These are phyloP conservation scores for Drosophila ironensis DNA, from an alignment of 1,140 invertebrate species.

Conservation along the genomic window DNA sequence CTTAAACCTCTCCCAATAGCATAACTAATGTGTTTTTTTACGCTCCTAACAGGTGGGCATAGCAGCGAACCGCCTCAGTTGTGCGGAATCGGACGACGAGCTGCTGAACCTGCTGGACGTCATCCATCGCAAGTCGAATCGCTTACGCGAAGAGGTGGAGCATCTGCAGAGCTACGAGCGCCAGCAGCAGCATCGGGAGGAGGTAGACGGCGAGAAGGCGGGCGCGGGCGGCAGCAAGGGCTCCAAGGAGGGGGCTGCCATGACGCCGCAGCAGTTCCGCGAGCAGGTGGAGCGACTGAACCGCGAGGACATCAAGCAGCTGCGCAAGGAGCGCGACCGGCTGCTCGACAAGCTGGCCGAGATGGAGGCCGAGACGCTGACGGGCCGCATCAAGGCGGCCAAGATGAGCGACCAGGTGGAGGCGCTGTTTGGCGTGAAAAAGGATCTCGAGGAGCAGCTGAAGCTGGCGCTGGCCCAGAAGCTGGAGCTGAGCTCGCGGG, in stretches of 20 bases:
- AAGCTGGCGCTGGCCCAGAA: conserved; percentile 83
- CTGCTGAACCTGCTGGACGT: conserved; percentile 92
- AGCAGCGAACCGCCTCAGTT: conserved; percentile 73
- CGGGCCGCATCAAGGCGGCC: conserved; percentile 85
- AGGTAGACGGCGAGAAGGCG: conserved; percentile 9
- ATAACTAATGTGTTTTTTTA: not conserved
- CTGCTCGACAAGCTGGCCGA: conserved; percentile 87
- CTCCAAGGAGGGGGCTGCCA: conserved; percentile 27
- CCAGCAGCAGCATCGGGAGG: conserved; percentile 23
- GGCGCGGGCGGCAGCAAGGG: conserved; percentile 19
- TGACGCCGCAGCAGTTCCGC: conserved; percentile 74
- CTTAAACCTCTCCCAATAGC: not conserved
- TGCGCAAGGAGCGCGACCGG: conserved; percentile 88
- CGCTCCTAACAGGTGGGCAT: conserved; percentile 55
- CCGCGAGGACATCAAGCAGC: conserved; percentile 82
- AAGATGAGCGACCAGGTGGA: conserved; percentile 85
- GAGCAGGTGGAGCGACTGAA: conserved; percentile 78
- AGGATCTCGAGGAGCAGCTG: conserved; percentile 86
- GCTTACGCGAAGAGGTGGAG: conserved; percentile 89
- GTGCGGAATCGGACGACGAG: conserved; percentile 88
- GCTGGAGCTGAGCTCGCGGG: conserved; percentile 80
- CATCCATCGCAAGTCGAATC: conserved; percentile 90
- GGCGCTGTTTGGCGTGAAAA: conserved; percentile 84
- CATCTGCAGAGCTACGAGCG: conserved; percentile 81
- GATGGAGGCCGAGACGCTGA: conserved; percentile 88